Evolutionary conservation across 2,888 invertebrate genomes (phyloP), one percentile per base, ranked within the genome.

Genomic region (Pherbina coryleti): DNA sequence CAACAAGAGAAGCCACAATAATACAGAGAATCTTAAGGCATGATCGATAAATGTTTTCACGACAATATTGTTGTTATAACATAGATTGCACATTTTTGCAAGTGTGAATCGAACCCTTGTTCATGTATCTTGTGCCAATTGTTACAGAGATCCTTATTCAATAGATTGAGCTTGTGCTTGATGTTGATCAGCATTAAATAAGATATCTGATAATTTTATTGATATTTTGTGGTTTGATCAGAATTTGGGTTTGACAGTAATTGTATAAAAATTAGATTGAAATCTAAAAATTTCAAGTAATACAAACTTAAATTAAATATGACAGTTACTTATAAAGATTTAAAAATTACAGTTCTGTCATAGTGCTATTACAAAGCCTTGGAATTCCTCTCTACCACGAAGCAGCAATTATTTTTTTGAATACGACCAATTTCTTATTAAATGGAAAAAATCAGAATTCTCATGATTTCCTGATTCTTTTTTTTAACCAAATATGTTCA

Each of bases 11-110:
- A 25, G 28, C 22, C 66, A 17, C 67, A 67, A 22, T 11, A 3
- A 11, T 11, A 44, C 44, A 44, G 14, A 44, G 11, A 1, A 11
- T 25, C 49, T 31, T 66, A 11, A 1, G 67, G 67, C 51, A 69
- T 69, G 69, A 69, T 69, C 28, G n/a, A 51, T 51, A 22, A 14
- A 49, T 69, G 69, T 69, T 69, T 51, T 44, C 69, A 69, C 69
- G 25, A 69, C 69, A 69, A 25, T 49, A 25, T 49, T 69, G 51
- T 69, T 67, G 67, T 19, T 37, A 44, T 11, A 69, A 51, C 14
- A 69, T 28, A 44, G 2, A 37, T 44, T 44, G 44, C 11, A 44
- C 8, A 69, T 49, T 49, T 69, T 69, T n/a, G 51, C 49, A 49
- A 64, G 22, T 31, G 28, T 31, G 64, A 0, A 8, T n/a, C 9